These are phyloP conservation scores for Peribatodes rhomboidaria DNA, from an alignment of 2,888 invertebrate species.

Conservation along the genomic window DNA sequence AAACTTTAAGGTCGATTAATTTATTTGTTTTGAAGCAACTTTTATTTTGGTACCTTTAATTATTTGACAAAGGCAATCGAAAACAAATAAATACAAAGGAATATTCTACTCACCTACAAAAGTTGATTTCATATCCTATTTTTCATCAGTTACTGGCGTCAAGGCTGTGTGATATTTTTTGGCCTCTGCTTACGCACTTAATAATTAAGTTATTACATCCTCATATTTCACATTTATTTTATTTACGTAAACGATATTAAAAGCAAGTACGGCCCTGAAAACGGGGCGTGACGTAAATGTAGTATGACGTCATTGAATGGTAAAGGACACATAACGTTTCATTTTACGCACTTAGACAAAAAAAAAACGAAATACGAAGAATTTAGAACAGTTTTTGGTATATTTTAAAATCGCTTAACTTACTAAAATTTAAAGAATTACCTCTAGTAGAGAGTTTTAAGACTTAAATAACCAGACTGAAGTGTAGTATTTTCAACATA, in stretches of 20 bases:
- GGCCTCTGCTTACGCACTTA: conserved; percentile 49
- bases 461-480: neutral
- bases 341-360: conserved; percentile 50
- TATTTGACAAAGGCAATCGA: too few species aligned
- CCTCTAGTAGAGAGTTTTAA: neutral
- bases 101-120: neutral
- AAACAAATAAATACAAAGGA: too few species aligned
- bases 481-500: neutral
- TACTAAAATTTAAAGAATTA: neutral
- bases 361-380: neutral
- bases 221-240: conserved; percentile 58
- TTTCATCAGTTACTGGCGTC: neutral
- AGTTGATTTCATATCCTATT: neutral
- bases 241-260: conserved; percentile 70
- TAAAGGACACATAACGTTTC: conserved; percentile 63
- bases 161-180: conserved; percentile 12
- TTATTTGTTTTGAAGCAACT: too few species aligned
- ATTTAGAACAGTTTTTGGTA: neutral
- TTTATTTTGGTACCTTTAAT: too few species aligned
- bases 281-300: conserved; percentile 80
- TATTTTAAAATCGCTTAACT: neutral
- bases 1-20: too few species aligned
- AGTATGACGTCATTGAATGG: conserved; percentile 73
- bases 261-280: conserved; percentile 81
- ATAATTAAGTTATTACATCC: conserved; percentile 38